phyloP scores from a whole-genome alignment of 2,113 vertebrate genomes.

The Uria aalge region DNA sequence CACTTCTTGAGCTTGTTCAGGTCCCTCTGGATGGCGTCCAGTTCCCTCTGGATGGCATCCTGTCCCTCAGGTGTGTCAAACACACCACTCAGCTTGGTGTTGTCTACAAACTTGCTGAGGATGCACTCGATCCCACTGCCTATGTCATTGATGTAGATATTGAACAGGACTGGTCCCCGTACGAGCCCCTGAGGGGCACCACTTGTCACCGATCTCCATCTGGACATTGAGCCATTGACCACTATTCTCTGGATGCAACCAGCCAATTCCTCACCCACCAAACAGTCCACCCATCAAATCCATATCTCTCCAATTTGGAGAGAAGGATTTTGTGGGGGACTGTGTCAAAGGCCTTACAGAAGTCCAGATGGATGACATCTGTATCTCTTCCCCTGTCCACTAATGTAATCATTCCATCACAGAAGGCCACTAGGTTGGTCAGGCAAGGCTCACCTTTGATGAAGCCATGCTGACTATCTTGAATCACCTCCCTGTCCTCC shows the following conservation, averaged over 20 bases:
- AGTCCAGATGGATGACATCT: neutral
- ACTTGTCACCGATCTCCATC: neutral
- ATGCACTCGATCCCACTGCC: neutral
- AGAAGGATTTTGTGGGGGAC: neutral
- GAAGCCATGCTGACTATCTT: neutral
- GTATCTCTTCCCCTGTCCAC: neutral
- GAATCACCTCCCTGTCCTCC: neutral
- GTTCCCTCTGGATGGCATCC: neutral
- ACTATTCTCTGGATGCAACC: neutral
- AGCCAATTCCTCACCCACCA: neutral
- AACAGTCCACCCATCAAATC: neutral
- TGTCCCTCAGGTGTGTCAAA: neutral
- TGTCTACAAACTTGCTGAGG: neutral
- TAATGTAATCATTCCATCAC: neutral
- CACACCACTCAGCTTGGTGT: neutral
- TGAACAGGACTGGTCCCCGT: neutral
- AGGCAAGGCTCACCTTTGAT: neutral
- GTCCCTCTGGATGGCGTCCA: neutral
- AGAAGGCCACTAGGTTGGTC: neutral
- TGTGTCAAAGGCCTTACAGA: neutral
- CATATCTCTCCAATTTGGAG: neutral
- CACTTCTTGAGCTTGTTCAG: neutral
- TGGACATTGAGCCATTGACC: neutral
- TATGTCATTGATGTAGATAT: neutral
- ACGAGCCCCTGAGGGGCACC: neutral